Base-by-base conservation (phyloP, 2,797 vertebrate genomes). In the Hybognathus amarus region DNA sequence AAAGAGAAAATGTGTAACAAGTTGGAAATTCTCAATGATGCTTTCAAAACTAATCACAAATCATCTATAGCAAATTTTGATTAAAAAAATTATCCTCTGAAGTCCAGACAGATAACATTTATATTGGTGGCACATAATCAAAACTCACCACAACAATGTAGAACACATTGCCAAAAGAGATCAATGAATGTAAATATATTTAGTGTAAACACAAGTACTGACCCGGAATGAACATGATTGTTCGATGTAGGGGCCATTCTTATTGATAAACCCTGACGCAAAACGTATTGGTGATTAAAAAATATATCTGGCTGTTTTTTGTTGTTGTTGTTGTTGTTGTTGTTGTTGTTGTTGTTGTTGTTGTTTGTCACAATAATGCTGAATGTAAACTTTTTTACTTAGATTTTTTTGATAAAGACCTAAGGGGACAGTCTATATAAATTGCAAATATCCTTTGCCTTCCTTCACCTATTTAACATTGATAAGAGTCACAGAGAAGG, bases 361-460 rank as follows among this genome's bases (percentile, higher is more conserved):
- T 33, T 33, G 2, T 30, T 36, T 0, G 15, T 24, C 15, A 15
- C 38, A 75, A 59, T 7, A 56, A 24, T 63, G 20, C 1, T 85
- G 83, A 87, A 87, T 90, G 88, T 85, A 87, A 86, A 89, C 27
- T 40, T 67, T 56, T 79, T 36, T 0, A 18, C n/a, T 7, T 24
- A 52, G 13, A 12, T 33, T 7, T 11, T 54, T 52, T 87, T 74
- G 18, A 74, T 33, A 33, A 33, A 33, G 30, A 79, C 38, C 68
- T 30, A 68, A 67, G 20, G 13, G 68, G 47, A 45, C 22, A 75
- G 11, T 27, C n/a, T 54, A 38, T 17, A 78, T 86, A 86, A 91
- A 92, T 91, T 92, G 89, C 90, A 92, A 89, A 91, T 92, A 88
- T 73, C 77, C 83, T 87, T 70, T 47, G 87, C 88, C 86, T 86